Evolutionary conservation across 2,797 vertebrate species (phyloP), one percentile per base, ranked within the genome.

Genomic region (Somateria mollissima): DNA sequence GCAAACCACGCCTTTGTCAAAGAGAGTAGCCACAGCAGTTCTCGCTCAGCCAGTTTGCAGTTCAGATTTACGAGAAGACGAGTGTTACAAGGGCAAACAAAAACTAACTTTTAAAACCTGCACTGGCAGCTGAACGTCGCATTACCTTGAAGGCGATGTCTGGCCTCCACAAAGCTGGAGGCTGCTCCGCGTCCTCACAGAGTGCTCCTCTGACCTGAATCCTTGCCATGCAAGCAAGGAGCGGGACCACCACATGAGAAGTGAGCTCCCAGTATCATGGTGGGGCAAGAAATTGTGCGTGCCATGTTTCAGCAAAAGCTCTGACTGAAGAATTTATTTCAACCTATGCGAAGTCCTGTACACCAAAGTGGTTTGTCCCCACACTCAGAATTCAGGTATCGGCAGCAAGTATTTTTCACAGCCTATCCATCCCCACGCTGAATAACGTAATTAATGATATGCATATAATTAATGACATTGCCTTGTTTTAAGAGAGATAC

Each of bases 1-100:
- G 64, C 80, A 90, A 92, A 79, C 85, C 85, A 94, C 71, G 0
- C 94, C 94, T 95, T 91, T 71, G 60, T 82, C 81, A 94, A 88
- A 90, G 73, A 32, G 81, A 88, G 73, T 0, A 89, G 87, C 83
- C 14, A 10, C 70, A 67, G 64, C 47, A 39, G 60, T 66, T 92
- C 65, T 78, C 6, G 41, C 71, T 84, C 21, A 12, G 91, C 74
- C 89, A 90, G 74, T 74, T 1, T 61, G 53, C 67, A 76, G 41
- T 64, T 88, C 64, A 18, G 12, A 39, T 84, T 79, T 64, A 76
- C 3, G 70, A 88, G 70, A 69, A 67, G 80, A 45, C 60, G 65
- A 21, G 32, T 10, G 37, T 73, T 84, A 89, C 72, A 54, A 91
- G 69, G 54, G 47, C 76, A 74, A 95, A 90, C 21, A 81, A 56